Evolutionary conservation across 2,888 invertebrate species (phyloP).

Genomic region (Diarsia rubi): DNA sequence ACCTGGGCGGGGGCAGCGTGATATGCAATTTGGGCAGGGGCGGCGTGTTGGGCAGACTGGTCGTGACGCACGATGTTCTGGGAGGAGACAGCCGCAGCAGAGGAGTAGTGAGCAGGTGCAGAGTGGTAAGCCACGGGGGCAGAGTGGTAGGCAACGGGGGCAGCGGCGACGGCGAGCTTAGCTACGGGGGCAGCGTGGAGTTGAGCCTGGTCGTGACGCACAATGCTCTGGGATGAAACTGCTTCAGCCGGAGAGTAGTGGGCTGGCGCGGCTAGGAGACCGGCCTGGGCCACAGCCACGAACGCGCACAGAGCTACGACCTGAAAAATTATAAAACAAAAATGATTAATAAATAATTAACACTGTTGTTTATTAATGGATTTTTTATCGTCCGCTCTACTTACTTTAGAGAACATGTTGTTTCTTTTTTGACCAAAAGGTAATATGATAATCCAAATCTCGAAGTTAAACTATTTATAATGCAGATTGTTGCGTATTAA

Average conservation of each 20-base stretch:
- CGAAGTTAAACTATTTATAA: constrained; percentile 75
- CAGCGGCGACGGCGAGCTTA: constrained; percentile 60
- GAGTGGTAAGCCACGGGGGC: constrained; percentile 68
- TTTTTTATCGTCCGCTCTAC: constrained; percentile 35
- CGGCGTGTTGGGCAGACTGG: constrained; percentile 42
- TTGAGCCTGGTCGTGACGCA: constrained; percentile 77
- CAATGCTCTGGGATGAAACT: constrained; percentile 83
- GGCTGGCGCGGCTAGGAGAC: constrained; percentile 77
- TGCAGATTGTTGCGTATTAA: constrained; percentile 54
- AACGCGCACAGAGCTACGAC: constrained; percentile 75
- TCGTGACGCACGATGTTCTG: constrained; percentile 58
- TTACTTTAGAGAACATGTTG: constrained; percentile 80
- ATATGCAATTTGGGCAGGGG: background rate
- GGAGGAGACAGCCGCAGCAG: constrained; percentile 61
- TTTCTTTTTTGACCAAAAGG: constrained; percentile 66
- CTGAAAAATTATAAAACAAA: constrained; percentile 57
- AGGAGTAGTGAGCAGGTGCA: constrained; percentile 62
- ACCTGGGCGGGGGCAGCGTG: constrained; percentile 41
- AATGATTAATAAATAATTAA: background rate
- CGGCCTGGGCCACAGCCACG: constrained; percentile 80
- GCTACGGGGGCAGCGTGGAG: constrained; percentile 64
- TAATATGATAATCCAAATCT: constrained; percentile 71
- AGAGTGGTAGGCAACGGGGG: constrained; percentile 64
- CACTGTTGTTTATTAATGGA: background rate
- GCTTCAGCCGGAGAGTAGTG: constrained; percentile 80